Evolutionary conservation across 2,113 vertebrate genomes (phyloP), one percentile per base, ranked within the genome.

Genomic region (Oryzias woworae): DNA sequence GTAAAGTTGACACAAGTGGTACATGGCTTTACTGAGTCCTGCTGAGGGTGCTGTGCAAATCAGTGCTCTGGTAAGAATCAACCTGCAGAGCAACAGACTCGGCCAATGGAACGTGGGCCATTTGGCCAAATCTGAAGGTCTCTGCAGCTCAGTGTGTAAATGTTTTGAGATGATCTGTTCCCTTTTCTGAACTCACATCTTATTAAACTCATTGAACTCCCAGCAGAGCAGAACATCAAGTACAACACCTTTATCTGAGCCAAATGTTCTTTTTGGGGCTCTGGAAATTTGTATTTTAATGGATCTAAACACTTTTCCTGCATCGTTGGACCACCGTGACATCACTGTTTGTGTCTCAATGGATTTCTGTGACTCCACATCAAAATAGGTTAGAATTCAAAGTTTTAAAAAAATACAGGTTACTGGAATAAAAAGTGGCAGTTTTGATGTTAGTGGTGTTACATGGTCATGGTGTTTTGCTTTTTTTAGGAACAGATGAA

Each of bases 1-100:
- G 54, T 81, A 24, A 61, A 75, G 82, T 89, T 88, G 88, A 88
- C 82, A 90, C 86, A 83, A 83, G 74, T 78, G 60, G 75, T 71
- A 78, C 76, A 82, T 66, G 76, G 80, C 71, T 86, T 83, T 87
- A 83, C 81, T 84, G 80, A 87, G 84, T 76, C 58, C 75, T 80
- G 82, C 85, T 71, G 71, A 77, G 79, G 80, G 70, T 81, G 76
- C 71, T 77, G 77, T 78, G 76, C 28, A 45, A 77, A 66, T 73
- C 80, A 73, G 68, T 55, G 70, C 75, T 89, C 88, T 90, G 88
- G 85, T 52, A 85, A 89, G 80, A 77, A 85, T 90, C 87, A 89
- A 76, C 76, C 77, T 70, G 75, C 73, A 56, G 74, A 73, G 75
- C 76, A 66, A 44, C 64, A 70, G 66, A 73, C 62, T 28, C 10